These are phyloP conservation scores for Semicossyphus pulcher DNA, from an alignment of 2,113 vertebrate genomes.

Conservation along the genomic window DNA sequence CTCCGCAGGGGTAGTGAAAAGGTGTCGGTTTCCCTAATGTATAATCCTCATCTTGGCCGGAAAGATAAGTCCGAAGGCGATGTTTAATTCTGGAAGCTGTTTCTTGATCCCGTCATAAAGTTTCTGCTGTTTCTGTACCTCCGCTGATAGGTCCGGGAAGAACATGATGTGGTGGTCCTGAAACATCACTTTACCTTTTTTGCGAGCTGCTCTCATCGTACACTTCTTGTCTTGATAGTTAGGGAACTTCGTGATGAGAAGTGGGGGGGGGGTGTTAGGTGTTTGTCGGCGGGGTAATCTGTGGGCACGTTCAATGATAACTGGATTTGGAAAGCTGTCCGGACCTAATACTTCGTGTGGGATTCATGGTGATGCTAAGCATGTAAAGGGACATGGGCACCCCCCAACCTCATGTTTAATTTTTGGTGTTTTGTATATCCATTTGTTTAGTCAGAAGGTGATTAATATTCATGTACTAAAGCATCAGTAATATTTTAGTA, in stretches of 20 bases:
- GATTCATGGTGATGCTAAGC: too few relatives aligned
- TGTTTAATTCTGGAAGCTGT: not conserved
- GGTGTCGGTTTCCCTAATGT: not conserved
- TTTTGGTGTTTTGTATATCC: too few relatives aligned
- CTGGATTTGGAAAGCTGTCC: not conserved
- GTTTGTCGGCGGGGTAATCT: not conserved
- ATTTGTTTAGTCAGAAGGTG: too few relatives aligned
- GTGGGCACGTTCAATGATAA: not conserved
- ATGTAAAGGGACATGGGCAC: too few relatives aligned
- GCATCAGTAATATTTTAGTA: too few relatives aligned
- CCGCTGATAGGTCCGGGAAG: not conserved
- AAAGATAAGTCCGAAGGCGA: slow-evolving; percentile 10
- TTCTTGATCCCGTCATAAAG: not conserved
- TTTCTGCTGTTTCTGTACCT: not conserved
- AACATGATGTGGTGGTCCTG: not conserved
- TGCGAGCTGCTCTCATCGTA: not conserved
- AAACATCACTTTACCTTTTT: slow-evolving; percentile 6
- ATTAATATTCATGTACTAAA: too few relatives aligned
- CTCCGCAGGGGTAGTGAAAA: not conserved
- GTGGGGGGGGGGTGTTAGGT: not conserved
- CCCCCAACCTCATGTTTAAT: too few relatives aligned
- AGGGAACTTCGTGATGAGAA: slow-evolving; percentile 2
- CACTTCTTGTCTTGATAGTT: slow-evolving; percentile 3
- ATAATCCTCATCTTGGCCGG: slow-evolving; percentile 24
- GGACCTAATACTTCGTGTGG: not conserved